phyloP scores from a whole-genome alignment of 2,797 vertebrate genomes.

The Lithobates sylvaticus region DNA sequence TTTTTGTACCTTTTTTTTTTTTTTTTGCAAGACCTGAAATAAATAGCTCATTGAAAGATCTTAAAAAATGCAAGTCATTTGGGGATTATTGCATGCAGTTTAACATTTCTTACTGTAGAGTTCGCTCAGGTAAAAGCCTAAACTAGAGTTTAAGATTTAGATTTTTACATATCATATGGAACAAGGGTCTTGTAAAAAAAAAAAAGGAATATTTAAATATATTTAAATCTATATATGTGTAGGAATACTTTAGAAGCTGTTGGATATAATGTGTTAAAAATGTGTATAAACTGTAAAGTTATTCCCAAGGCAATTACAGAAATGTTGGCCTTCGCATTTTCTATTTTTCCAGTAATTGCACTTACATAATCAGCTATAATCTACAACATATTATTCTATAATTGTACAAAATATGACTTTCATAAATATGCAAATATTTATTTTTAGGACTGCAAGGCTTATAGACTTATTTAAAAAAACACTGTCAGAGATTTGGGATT shows the following conservation, averaged over 20 bases:
- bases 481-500: too few relatives aligned
- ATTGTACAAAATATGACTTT: background rate
- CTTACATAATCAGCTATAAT: background rate
- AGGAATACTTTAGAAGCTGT: background rate
- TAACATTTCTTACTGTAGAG: slow-evolving; percentile 58
- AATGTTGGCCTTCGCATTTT: too few relatives aligned
- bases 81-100: slow-evolving; percentile 42
- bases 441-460: background rate
- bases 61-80: slow-evolving; percentile 27
- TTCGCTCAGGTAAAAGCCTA: slow-evolving; percentile 30
- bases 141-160: slow-evolving; percentile 13
- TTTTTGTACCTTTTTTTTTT: background rate
- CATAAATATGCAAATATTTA: background rate
- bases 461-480: background rate
- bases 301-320: too few relatives aligned
- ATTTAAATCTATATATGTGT: slow-evolving; percentile 1
- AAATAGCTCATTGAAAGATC: slow-evolving; percentile 46
- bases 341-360: too few relatives aligned
- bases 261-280: slow-evolving; percentile 6
- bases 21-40: slow-evolving; percentile 24
- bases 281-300: background rate
- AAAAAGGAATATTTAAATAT: slow-evolving; percentile 24
- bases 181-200: slow-evolving; percentile 44
- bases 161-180: slow-evolving; percentile 53
- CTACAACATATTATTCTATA: background rate